Conservation (phyloP, 2,888 invertebrate genomes). For the Zeuzera pyrina region DNA sequence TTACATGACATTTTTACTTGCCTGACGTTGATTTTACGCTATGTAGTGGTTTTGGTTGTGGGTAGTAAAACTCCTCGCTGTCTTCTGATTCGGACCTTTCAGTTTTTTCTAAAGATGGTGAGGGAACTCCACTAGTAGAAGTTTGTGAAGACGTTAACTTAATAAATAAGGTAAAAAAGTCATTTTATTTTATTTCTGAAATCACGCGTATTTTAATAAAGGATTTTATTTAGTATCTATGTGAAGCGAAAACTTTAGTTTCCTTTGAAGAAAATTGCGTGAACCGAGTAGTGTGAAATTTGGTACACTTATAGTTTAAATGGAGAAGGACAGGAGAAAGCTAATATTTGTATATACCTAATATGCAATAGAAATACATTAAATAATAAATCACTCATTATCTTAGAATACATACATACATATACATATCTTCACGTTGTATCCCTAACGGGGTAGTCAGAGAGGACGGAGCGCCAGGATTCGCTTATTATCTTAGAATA, state of each 20-base stretch:
- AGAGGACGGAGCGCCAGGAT: no score
- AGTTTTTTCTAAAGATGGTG: slow-evolving; percentile 26
- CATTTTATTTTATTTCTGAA: background rate
- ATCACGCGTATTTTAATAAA: background rate
- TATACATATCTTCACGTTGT: no score
- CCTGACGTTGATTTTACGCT: slow-evolving; percentile 24
- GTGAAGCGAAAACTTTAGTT: background rate
- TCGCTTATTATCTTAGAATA: no score
- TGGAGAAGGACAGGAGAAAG: no score
- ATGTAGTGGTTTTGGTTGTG: slow-evolving; percentile 39
- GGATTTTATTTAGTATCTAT: background rate
- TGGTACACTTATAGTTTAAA: no score
- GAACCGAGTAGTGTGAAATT: no score
- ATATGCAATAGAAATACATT: no score
- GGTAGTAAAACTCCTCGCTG: slow-evolving; percentile 23
- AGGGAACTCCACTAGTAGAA: slow-evolving; percentile 50
- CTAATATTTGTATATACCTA: no score
- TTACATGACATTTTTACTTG: no score
- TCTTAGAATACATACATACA: no score
- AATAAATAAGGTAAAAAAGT: slow-evolving; percentile 2
- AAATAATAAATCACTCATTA: no score
- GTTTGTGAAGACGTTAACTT: slow-evolving; percentile 52
- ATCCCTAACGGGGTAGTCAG: no score
- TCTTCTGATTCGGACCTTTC: slow-evolving; percentile 27
- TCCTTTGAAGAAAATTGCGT: background rate